phyloP scores from a whole-genome alignment of 2,113 vertebrate species.

The Catharus minimus region DNA sequence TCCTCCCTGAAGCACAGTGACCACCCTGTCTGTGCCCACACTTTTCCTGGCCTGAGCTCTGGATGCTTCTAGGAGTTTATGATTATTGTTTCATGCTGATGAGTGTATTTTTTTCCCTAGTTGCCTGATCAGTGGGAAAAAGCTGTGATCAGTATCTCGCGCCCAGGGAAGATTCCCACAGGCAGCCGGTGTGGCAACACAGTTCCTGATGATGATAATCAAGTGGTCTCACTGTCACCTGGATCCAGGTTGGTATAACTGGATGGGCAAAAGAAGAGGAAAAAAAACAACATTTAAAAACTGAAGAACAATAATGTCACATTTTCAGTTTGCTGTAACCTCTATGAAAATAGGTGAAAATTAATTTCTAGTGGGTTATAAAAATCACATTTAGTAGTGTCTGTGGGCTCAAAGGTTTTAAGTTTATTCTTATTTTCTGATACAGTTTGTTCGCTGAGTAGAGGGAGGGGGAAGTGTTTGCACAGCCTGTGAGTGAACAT shows the following conservation, averaged over 20 bases:
- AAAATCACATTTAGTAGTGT: background rate
- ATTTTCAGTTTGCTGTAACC: background rate
- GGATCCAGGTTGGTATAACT: conserved; percentile 83
- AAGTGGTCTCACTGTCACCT: conserved; percentile 87
- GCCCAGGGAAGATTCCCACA: conserved; percentile 83
- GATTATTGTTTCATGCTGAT: background rate
- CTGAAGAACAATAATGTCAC: background rate
- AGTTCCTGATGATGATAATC: conserved; percentile 91
- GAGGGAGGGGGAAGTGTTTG: background rate
- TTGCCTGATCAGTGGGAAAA: conserved; percentile 96
- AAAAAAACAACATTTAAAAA: background rate
- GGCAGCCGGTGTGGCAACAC: conserved; percentile 94
- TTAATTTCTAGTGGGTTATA: background rate
- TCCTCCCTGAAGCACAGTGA: background rate
- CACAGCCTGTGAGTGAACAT: background rate
- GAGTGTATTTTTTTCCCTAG: conserved; percentile 59
- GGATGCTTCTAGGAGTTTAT: background rate
- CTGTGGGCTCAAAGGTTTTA: background rate
- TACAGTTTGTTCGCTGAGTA: background rate
- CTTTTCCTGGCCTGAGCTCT: background rate
- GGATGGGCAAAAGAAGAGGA: background rate
- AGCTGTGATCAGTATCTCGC: conserved; percentile 85
- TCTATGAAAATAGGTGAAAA: background rate
- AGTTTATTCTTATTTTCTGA: background rate
- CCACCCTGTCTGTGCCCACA: accelerated